Evolutionary conservation across 2,113 vertebrate genomes (phyloP).

Genomic region (Brachypodius melanocephalos): DNA sequence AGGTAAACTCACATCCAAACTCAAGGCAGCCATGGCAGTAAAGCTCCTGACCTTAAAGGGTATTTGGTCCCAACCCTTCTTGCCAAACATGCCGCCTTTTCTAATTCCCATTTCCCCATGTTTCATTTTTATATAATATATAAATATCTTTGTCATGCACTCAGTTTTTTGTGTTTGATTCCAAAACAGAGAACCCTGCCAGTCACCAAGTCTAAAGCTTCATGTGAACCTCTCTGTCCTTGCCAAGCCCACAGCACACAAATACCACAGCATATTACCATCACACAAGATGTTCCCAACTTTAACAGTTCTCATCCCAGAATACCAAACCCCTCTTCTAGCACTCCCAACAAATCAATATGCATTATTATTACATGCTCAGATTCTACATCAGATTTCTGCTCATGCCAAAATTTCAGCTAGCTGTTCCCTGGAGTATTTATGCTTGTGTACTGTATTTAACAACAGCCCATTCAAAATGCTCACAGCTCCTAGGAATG

Average conservation of each 20-base stretch:
- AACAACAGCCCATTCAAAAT: constrained; percentile 61
- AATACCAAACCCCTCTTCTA: neutral
- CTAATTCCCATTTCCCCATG: neutral
- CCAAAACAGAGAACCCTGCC: neutral
- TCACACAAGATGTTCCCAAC: neutral
- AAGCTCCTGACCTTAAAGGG: neutral
- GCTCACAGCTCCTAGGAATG: constrained; percentile 54
- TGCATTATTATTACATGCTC: constrained; percentile 28
- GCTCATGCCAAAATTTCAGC: constrained; percentile 49
- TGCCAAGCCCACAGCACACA: neutral
- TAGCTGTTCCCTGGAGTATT: constrained; percentile 48
- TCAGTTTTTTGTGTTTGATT: neutral
- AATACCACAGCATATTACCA: neutral
- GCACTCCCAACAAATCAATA: neutral
- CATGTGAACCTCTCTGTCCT: neutral
- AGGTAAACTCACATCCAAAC: neutral
- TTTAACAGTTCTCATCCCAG: constrained; percentile 3
- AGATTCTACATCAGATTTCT: constrained; percentile 31
- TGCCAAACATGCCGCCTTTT: neutral
- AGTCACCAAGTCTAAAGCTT: neutral
- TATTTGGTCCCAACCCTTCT: neutral
- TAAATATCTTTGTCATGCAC: neutral
- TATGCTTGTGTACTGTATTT: constrained; percentile 58
- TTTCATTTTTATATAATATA: neutral
- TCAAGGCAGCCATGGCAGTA: neutral